Base-by-base conservation (phyloP, 2,113 vertebrate genomes). In the Erpornis zantholeuca region DNA sequence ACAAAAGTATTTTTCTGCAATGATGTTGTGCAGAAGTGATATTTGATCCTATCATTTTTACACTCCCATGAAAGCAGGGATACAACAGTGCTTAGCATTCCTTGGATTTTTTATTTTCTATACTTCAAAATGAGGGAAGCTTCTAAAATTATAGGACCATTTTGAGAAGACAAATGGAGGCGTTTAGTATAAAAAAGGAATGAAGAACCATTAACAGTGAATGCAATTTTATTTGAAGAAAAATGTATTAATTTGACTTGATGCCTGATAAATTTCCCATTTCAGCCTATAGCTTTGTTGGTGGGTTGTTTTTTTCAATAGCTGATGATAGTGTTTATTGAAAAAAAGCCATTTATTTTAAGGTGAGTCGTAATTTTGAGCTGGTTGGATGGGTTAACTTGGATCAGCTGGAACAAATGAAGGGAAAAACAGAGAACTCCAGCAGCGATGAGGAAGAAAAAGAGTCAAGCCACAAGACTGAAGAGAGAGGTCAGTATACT, bases 311-410 rank as follows among this genome's bases (percentile, higher is more conserved):
- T 80, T 88, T 80, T 89, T 75, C 63, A 80, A 8, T 59, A 86
- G 61, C 24, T 69, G 64, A 82, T 82, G 44, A 50, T 71, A 44
- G 36, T 69, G 53, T 47, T 73, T 80, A 69, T 63, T 76, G 38
- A 71, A 40, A 38, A 38, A 64, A 76, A 29, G 11, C 38, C 42
- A 56, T 93, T 94, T 85, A 88, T 96, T 81, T 95, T 68, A 95
- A 99, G 99, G 99, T 99, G 66, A 98, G 98, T 96, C 98, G 99
- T 31, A 99, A 99, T 97, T 99, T 99, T 94, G 99, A 99, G 97
- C 97, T 99, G 97, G 99, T 99, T 97, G 99, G 99, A 61, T 97
- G 98, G 40, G 98, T 99, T 87, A 99, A 99, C 97, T 98, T 99
- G 97, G 99, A 99, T 97, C 99, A 99, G 97, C 97, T 99, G 97